These are phyloP conservation scores for Pristiophorus japonicus DNA, from an alignment of 2,113 vertebrate genomes.

Conservation along the genomic window DNA sequence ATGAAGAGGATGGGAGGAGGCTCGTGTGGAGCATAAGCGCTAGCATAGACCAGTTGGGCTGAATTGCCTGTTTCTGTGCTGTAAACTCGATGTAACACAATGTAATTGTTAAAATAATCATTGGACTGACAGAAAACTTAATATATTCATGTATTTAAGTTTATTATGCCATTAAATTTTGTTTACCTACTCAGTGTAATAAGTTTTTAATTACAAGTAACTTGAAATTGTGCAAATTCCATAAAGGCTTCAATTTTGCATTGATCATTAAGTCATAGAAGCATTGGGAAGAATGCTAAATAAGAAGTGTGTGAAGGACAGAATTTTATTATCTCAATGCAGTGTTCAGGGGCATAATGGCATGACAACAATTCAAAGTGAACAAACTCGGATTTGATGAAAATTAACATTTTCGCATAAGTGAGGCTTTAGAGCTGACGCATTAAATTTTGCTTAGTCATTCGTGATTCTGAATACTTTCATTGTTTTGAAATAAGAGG, in stretches of 20 bases:
- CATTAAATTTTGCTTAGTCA: neutral
- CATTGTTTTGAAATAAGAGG: neutral
- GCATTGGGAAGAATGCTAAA: neutral
- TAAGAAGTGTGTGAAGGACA: neutral
- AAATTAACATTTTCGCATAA: neutral
- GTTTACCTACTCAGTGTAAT: neutral
- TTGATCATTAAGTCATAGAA: neutral
- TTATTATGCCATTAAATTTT: neutral
- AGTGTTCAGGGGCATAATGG: neutral
- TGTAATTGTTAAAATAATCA: neutral
- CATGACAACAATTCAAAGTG: neutral
- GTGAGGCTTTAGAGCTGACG: neutral
- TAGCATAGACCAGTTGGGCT: neutral
- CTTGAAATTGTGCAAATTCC: neutral
- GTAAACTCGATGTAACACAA: no score
- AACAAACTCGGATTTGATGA: neutral
- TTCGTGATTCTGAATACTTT: neutral
- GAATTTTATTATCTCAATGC: neutral
- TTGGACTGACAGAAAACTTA: neutral
- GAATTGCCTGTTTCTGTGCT: neutral
- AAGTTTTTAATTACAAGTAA: neutral
- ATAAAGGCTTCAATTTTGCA: neutral
- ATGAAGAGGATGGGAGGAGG: neutral
- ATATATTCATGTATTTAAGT: constrained; percentile 15
- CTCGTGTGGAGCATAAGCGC: neutral